Percentiles rank a stretch among this genome's conserved stretches.
Evolutionary conservation across 2,113 vertebrate species (phyloP).

Genomic region (Catagonus wagneri): DNA sequence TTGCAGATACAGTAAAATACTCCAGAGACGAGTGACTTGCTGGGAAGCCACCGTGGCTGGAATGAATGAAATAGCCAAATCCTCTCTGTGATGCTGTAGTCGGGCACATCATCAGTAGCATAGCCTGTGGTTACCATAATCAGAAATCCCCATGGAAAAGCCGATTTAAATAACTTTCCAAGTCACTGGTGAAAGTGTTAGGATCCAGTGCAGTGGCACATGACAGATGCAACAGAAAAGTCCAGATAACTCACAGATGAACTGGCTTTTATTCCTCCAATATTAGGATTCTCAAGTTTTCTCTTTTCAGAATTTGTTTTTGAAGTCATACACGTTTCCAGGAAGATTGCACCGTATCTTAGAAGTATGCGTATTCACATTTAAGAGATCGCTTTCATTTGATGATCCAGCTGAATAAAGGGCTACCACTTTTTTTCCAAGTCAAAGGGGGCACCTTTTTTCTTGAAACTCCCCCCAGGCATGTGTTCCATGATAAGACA

Average conservation of each 20-base stretch:
- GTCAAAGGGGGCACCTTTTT: neutral
- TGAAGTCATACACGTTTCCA: neutral
- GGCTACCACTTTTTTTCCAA: neutral
- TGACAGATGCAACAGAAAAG: neutral
- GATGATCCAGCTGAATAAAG: neutral
- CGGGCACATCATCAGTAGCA: neutral
- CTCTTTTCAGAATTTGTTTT: neutral
- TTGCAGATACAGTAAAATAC: conserved; percentile 64
- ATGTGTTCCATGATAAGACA: neutral
- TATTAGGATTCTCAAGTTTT: neutral
- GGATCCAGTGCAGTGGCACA: neutral
- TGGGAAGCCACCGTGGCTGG: conserved; percentile 45
- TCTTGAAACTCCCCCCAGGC: neutral
- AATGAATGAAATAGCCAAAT: conserved; percentile 67
- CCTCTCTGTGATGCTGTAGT: neutral
- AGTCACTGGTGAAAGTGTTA: neutral
- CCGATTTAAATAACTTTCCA: neutral
- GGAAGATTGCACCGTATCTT: neutral
- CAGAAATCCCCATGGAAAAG: neutral
- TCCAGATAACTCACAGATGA: neutral
- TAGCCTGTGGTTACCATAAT: conserved; percentile 32
- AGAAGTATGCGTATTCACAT: neutral
- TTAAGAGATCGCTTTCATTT: neutral
- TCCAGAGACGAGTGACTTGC: conserved; percentile 60
- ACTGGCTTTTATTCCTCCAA: neutral